Percentiles rank a stretch among this genome's conserved stretches.
These are phyloP conservation scores for Hippocampus kuda DNA, from an alignment of 2,797 vertebrate species.

Conservation along the genomic window DNA sequence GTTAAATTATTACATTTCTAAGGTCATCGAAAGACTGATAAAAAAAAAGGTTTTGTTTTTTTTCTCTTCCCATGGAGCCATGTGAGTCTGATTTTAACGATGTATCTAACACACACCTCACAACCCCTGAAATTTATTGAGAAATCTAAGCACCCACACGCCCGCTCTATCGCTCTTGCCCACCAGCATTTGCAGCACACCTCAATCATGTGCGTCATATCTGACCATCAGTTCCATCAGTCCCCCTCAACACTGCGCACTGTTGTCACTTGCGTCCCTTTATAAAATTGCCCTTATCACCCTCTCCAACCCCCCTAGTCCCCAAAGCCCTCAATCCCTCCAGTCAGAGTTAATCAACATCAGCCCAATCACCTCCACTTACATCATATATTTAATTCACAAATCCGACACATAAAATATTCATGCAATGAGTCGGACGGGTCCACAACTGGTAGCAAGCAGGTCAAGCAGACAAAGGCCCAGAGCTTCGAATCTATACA, in stretches of 20 bases:
- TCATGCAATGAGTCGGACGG: slow-evolving; percentile 21
- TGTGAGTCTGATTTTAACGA: background rate
- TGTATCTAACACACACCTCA: background rate
- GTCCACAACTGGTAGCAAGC: slow-evolving; percentile 7
- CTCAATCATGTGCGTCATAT: slow-evolving; percentile 30
- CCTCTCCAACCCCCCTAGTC: background rate
- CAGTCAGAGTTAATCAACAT: slow-evolving; percentile 47
- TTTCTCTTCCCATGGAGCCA: too few relatives aligned
- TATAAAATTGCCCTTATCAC: background rate
- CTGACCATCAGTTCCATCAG: slow-evolving; percentile 21
- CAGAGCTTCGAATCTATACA: too few relatives aligned
- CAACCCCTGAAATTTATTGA: background rate
- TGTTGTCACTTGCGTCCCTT: background rate
- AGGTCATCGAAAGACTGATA: too few relatives aligned
- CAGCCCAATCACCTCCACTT: slow-evolving; percentile 39
- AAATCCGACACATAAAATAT: slow-evolving; percentile 62
- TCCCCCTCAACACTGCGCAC: background rate
- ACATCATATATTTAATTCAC: slow-evolving; percentile 57
- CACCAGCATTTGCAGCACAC: slow-evolving; percentile 9
- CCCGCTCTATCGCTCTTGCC: slow-evolving; percentile 19
- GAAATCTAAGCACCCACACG: background rate
- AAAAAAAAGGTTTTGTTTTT: too few relatives aligned
- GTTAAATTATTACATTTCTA: too few relatives aligned
- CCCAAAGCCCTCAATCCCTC: slow-evolving; percentile 6
- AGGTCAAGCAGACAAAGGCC: background rate